A percentile compares a stretch with the other conserved stretches of the same genome.
phyloP scores from a whole-genome alignment of 2,113 vertebrate species.

The Cervus canadensis region DNA sequence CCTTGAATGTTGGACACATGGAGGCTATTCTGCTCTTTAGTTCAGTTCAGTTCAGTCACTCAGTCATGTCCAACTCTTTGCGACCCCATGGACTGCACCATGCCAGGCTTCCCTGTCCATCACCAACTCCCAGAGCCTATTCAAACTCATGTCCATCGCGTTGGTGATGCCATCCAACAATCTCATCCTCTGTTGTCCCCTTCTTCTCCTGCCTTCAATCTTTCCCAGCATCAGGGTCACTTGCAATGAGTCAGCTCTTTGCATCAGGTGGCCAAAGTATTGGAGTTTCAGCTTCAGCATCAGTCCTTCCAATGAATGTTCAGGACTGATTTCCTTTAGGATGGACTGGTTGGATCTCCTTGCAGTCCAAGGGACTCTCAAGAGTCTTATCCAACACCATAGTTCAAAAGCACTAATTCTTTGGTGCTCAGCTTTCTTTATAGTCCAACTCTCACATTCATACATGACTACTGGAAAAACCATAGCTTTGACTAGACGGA shows the following conservation, averaged over 20 bases:
- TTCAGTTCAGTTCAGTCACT: background rate
- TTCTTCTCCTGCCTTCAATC: background rate
- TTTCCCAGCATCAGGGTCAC: background rate
- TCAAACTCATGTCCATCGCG: background rate
- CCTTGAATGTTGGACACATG: background rate
- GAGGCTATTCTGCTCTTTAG: background rate
- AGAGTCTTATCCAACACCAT: background rate
- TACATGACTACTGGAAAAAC: background rate
- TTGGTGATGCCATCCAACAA: background rate
- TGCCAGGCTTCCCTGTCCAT: background rate
- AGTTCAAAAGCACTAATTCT: background rate
- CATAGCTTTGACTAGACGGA: background rate
- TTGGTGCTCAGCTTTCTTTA: background rate
- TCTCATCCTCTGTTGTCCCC: background rate
- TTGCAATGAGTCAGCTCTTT: background rate
- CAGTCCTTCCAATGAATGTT: background rate
- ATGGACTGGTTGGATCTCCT: background rate
- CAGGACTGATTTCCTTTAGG: background rate
- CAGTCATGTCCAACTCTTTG: background rate
- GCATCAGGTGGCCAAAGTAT: background rate
- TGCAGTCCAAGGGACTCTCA: background rate
- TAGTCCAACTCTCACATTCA: background rate
- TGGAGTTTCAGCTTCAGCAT: background rate
- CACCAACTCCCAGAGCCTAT: background rate
- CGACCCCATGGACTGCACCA: background rate